Conservation (phyloP, 35 echinoderm and acorn worm species). For the Heliocidaris tuberculata region DNA sequence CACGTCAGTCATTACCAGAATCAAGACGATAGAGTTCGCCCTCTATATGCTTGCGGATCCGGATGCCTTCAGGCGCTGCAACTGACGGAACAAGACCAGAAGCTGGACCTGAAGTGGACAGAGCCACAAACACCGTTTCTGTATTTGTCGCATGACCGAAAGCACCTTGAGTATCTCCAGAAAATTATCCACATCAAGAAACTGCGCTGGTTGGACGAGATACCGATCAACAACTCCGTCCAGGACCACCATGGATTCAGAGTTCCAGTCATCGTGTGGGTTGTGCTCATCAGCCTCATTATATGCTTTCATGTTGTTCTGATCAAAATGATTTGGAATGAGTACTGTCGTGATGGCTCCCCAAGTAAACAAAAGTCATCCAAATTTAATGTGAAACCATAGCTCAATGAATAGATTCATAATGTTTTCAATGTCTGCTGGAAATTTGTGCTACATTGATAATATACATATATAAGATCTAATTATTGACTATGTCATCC, state of each 20-base stretch:
- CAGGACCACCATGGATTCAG: conserved; percentile 71
- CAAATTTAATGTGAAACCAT: conserved; percentile 47
- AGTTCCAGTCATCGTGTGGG: conserved; percentile 82
- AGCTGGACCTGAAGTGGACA: conserved; percentile 78
- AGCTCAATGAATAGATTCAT: not conserved
- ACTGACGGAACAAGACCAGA: conserved; percentile 49
- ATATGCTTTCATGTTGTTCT: conserved; percentile 85
- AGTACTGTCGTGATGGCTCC: conserved; percentile 74
- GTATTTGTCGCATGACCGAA: conserved; percentile 84
- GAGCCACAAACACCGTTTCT: conserved; percentile 88
- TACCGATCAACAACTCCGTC: conserved; percentile 32
- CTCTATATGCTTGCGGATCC: conserved; percentile 81
- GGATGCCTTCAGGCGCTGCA: conserved; percentile 70
- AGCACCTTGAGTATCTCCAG: conserved; percentile 75
- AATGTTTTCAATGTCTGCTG: not conserved
- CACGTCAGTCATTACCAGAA: conserved; percentile 57
- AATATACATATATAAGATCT: not conserved
- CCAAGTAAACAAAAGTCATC: conserved; percentile 39
- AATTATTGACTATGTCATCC: not conserved
- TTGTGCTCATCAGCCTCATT: conserved; percentile 74
- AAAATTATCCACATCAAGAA: conserved; percentile 86
- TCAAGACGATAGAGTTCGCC: conserved; percentile 42
- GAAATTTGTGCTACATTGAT: not conserved
- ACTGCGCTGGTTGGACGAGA: conserved; percentile 68
- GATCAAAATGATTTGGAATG: conserved; percentile 87